Percentiles rank a stretch among this genome's conserved stretches.
These are phyloP conservation scores for Sitophilus oryzae DNA, from an alignment of 1,140 invertebrate genomes.

Conservation along the genomic window DNA sequence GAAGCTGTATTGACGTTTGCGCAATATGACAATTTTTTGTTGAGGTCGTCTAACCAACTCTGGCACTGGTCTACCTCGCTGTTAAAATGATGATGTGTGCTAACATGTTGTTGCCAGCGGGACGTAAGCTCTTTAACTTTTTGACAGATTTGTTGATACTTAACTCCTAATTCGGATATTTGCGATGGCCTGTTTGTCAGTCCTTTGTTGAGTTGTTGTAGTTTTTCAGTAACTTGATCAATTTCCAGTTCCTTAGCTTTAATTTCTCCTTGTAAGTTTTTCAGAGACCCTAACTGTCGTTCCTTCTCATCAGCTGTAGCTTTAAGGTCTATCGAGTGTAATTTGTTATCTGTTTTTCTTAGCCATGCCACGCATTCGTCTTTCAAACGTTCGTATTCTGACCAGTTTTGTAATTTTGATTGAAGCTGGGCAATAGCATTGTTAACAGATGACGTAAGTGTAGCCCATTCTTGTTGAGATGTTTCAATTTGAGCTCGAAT, in stretches of 20 bases:
- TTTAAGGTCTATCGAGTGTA: slow-evolving; percentile 86
- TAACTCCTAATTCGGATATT: slow-evolving; percentile 80
- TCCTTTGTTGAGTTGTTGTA: slow-evolving; percentile 75
- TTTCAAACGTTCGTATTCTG: slow-evolving; percentile 82
- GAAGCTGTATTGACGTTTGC: slow-evolving; percentile 73
- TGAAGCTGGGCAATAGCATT: slow-evolving; percentile 72
- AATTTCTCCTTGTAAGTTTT: slow-evolving; percentile 80
- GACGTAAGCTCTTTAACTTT: slow-evolving; percentile 87
- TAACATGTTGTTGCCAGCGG: slow-evolving; percentile 89
- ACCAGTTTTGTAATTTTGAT: slow-evolving; percentile 81
- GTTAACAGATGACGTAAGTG: slow-evolving; percentile 67
- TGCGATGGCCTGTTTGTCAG: slow-evolving; percentile 60
- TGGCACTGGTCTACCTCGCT: slow-evolving; percentile 71
- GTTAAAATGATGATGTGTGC: slow-evolving; percentile 82
- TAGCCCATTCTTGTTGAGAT: slow-evolving; percentile 85
- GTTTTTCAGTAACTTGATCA: slow-evolving; percentile 84
- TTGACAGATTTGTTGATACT: slow-evolving; percentile 83
- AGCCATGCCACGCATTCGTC: slow-evolving; percentile 85
- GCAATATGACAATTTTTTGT: slow-evolving; percentile 77
- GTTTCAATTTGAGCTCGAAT: slow-evolving; percentile 80
- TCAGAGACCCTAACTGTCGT: slow-evolving; percentile 71
- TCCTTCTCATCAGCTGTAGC: slow-evolving; percentile 77
- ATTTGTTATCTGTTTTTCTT: slow-evolving; percentile 76
- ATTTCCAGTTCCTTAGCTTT: slow-evolving; percentile 88
- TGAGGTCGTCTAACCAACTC: slow-evolving; percentile 79